phyloP scores from a whole-genome alignment of 2,888 invertebrate species.

The Heliconius charithonia region DNA sequence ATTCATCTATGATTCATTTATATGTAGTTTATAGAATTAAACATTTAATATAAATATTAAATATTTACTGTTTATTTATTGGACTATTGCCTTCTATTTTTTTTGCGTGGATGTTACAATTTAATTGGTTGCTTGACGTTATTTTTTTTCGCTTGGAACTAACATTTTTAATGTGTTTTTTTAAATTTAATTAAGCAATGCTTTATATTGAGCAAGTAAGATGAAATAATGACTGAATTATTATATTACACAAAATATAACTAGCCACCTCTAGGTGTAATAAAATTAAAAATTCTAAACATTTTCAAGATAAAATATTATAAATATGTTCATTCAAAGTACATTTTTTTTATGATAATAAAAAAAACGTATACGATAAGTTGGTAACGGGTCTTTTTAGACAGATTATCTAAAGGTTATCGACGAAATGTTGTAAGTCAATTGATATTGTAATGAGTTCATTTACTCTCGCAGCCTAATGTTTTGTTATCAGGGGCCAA shows the following conservation, averaged over 20 bases:
- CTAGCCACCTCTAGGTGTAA: background rate
- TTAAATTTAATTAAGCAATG: no score
- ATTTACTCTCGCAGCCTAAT: slow-evolving; percentile 72
- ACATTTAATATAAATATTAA: background rate
- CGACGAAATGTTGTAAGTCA: slow-evolving; percentile 57
- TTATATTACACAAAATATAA: background rate
- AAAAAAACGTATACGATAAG: slow-evolving; percentile 5
- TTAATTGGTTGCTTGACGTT: no score
- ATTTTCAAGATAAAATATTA: background rate
- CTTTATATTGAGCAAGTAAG: background rate
- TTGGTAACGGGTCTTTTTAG: slow-evolving; percentile 41
- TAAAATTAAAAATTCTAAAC: background rate
- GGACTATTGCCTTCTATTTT: background rate
- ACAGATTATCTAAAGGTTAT: slow-evolving; percentile 69
- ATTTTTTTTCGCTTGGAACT: no score
- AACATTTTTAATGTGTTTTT: no score
- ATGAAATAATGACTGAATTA: background rate
- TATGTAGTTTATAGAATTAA: background rate
- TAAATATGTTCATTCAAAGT: background rate
- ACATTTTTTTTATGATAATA: slow-evolving; percentile 18
- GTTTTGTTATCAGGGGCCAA: slow-evolving; percentile 68
- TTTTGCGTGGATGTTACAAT: no score
- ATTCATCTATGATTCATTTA: slow-evolving; percentile 20
- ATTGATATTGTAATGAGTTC: slow-evolving; percentile 65
- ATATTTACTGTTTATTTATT: background rate